A percentile compares a stretch with the other conserved stretches of the same genome.
phyloP scores from a whole-genome alignment of 2,113 vertebrate species.

The Crocuta crocuta region DNA sequence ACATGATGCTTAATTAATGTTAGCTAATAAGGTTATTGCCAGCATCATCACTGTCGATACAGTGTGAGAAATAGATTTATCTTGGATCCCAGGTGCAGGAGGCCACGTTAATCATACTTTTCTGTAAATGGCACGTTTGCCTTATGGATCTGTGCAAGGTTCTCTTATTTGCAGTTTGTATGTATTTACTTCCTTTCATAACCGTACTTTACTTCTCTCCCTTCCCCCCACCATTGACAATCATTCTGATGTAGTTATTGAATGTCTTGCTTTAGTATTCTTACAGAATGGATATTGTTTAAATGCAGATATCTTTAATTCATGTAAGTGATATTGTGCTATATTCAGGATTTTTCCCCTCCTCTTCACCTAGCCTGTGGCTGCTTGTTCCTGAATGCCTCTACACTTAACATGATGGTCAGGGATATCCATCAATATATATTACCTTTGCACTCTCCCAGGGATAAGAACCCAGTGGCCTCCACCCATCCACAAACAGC shows the following conservation, averaged over 20 bases:
- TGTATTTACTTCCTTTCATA: background rate
- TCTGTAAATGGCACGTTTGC: background rate
- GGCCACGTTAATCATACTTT: background rate
- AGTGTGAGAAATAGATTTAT: background rate
- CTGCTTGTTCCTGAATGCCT: background rate
- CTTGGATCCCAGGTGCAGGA: background rate
- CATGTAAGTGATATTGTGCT: background rate
- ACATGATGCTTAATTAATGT: background rate
- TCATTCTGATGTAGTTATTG: background rate
- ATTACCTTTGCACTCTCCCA: background rate
- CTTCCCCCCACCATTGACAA: background rate
- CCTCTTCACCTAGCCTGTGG: background rate
- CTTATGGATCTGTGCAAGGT: too few relatives aligned
- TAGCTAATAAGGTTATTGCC: background rate
- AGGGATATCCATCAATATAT: background rate
- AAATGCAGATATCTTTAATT: background rate
- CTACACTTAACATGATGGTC: too few relatives aligned
- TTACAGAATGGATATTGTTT: background rate
- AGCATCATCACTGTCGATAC: background rate
- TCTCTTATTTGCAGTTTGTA: background rate
- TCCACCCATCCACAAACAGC: background rate
- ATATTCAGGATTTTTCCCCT: too few relatives aligned
- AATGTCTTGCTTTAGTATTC: background rate
- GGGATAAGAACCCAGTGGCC: background rate
- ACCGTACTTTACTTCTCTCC: too few relatives aligned